Evolutionary conservation across 2,888 invertebrate species (phyloP).

Genomic region (Heliconius erato): DNA sequence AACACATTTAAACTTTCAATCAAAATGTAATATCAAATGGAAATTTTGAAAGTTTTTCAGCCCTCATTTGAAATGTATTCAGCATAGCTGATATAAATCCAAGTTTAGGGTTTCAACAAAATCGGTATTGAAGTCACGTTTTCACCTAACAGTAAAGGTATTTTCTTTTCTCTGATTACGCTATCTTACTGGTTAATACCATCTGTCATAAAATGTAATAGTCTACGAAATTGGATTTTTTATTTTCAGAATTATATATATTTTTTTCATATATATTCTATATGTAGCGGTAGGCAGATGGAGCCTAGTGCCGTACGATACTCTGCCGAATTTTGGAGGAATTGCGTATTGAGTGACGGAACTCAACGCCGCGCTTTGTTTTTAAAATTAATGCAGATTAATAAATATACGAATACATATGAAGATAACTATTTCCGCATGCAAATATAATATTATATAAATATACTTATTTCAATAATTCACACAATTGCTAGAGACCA

Average conservation of each 20-base stretch:
- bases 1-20: neutral
- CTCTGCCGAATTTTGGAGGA: neutral
- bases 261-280: neutral
- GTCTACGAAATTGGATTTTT: conserved; percentile 16
- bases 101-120: conserved; percentile 3
- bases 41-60: conserved; percentile 18
- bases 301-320: neutral
- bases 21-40: neutral
- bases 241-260: neutral
- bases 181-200: neutral
- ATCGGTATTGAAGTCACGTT: conserved; percentile 27
- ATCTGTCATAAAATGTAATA: conserved; percentile 29
- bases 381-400: too few relatives aligned
- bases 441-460: too few relatives aligned
- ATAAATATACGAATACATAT: too few relatives aligned
- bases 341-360: neutral
- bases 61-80: conserved; percentile 29
- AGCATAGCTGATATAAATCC: conserved; percentile 28
- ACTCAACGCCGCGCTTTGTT: neutral
- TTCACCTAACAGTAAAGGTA: conserved; percentile 28
- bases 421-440: too few relatives aligned
- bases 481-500: too few relatives aligned
- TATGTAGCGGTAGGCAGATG: neutral
- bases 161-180: conserved; percentile 27
- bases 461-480: too few relatives aligned